Evolutionary conservation across 2,113 vertebrate species (phyloP).

Genomic region (Sarotherodon lohbergeri): DNA sequence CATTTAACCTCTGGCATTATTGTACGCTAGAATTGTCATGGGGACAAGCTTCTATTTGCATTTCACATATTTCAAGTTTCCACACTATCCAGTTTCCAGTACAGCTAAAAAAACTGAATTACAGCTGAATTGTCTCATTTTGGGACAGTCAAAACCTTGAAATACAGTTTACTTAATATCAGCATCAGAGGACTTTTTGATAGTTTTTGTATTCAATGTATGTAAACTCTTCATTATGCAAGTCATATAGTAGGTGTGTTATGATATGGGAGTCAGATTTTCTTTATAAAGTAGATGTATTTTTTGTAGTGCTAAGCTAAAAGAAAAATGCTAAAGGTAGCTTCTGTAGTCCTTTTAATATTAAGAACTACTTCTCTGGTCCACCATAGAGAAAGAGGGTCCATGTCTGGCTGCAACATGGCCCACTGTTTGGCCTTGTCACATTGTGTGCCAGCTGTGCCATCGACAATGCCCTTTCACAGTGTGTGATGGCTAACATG

Average conservation of each 20-base stretch:
- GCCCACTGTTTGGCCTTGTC: constrained; percentile 10
- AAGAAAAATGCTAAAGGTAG: background rate
- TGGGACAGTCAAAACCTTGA: background rate
- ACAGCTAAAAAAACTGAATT: background rate
- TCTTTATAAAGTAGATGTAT: background rate
- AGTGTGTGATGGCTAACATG: constrained; percentile 34
- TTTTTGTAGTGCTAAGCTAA: background rate
- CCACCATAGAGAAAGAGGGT: background rate
- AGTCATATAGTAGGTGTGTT: background rate
- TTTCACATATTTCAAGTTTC: background rate
- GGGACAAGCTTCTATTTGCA: background rate
- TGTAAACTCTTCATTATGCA: background rate
- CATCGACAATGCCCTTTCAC: constrained; percentile 24
- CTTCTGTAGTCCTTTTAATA: background rate
- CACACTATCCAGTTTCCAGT: background rate
- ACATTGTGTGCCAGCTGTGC: constrained; percentile 20
- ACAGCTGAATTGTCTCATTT: background rate
- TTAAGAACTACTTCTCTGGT: background rate
- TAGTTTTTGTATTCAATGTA: background rate
- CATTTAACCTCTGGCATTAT: background rate
- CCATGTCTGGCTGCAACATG: constrained; percentile 6
- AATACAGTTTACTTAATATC: background rate
- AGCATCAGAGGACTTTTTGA: background rate
- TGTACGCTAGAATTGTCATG: background rate
- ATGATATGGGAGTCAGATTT: background rate